Percentiles rank a stretch among this genome's conserved stretches.
These are phyloP conservation scores for Phasia obesa DNA, from an alignment of 2,888 invertebrate genomes.

Conservation along the genomic window DNA sequence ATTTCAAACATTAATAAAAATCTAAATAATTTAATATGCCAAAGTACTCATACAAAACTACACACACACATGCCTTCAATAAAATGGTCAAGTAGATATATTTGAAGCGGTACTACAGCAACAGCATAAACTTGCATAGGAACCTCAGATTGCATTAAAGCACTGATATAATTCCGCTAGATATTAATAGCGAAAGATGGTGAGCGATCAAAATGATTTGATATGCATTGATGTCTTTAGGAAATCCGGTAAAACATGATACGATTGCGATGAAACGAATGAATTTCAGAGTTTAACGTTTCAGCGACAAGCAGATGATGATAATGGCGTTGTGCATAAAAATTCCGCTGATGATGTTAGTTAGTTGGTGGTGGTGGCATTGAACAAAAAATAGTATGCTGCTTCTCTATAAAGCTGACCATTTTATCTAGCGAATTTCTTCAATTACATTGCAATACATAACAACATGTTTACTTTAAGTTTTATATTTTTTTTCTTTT, in stretches of 20 bases:
- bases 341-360: not conserved
- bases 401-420: constrained; percentile 52
- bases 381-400: not conserved
- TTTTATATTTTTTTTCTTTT: constrained; percentile 31
- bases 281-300: constrained; percentile 27
- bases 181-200: constrained; percentile 24
- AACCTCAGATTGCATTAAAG: constrained; percentile 35
- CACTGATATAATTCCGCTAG: constrained; percentile 34
- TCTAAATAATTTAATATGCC: constrained; percentile 49
- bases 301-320: constrained; percentile 33
- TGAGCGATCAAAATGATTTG: constrained; percentile 35
- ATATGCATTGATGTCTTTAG: constrained; percentile 68
- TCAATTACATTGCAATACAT: constrained; percentile 39
- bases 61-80: constrained; percentile 9
- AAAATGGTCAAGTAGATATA: constrained; percentile 46
- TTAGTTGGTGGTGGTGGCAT: constrained; percentile 51
- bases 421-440: constrained; percentile 53
- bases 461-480: constrained; percentile 44
- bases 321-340: constrained; percentile 2
- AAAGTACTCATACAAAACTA: no score
- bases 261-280: constrained; percentile 40
- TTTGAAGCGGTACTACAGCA: constrained; percentile 10
- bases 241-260: constrained; percentile 71
- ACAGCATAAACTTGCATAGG: constrained; percentile 41
- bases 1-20: constrained; percentile 47